Base-by-base conservation (phyloP, 2,888 invertebrate species). In the Acanthoscelides obtectus region DNA sequence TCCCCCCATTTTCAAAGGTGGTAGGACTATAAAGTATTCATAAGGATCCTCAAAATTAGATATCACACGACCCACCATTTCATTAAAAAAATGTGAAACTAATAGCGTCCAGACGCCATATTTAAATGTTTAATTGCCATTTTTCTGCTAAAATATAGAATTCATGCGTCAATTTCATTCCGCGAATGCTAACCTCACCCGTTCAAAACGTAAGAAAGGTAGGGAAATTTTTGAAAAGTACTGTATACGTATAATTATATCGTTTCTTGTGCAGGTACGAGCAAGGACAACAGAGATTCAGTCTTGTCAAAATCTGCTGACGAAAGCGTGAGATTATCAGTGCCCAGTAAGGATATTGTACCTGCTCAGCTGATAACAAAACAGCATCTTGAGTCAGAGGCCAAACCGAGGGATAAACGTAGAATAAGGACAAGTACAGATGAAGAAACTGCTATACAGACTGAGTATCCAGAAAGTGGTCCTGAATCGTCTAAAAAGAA, bases 301-400 rank as follows among this genome's bases (percentile, higher is more conserved):
- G 70, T 69, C 27, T 6, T 17, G 22, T 66, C 5, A 3, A 63
- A 67, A 6, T 71, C 67, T 20, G 17, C 65, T 0, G 73, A 75
- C 6, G 76, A 76, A 19, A 67, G 72, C 12, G 17, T 1, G 17
- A 76, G 71, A 69, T 20, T 75, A 19, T 74, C 74, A 0, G 66
- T 72, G 19, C 70, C 68, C 2, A 76, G 76, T 22, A 76, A 76
- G 68, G 76, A 76, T 2, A 66, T 75, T 12, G 69, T 72, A 2
- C 71, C 72, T 0, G 68, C 75, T 0, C 27, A 64, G 0, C 25
- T 76, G 22, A 75, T 76, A n/a, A 76, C 76, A 20, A 76, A 76
- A 22, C 69, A 75, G 20, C 67, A 72, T 66, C 66, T 75, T 8
- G 69, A 75, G 22, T 68, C 69, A 5, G 69, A 72, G 17, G 73